These are phyloP conservation scores for Ailurus styani DNA, from an alignment of 2,113 vertebrate genomes.

Conservation along the genomic window DNA sequence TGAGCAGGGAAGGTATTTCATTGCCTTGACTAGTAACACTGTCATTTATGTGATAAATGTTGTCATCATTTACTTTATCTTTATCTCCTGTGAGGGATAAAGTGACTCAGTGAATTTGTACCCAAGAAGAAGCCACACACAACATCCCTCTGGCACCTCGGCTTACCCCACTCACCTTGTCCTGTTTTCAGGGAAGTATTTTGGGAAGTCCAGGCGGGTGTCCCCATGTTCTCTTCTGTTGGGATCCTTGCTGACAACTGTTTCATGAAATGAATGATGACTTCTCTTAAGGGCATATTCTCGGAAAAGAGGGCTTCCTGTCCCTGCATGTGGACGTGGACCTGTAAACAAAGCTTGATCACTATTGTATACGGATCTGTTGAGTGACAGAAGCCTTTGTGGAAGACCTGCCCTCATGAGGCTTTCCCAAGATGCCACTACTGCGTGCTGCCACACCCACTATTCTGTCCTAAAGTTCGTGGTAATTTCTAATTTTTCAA, in stretches of 20 bases:
- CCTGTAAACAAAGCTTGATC: not conserved
- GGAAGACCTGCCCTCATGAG: not conserved
- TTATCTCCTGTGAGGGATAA: not conserved
- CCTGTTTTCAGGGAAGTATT: not conserved
- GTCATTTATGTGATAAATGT: not conserved
- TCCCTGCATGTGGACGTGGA: slow-evolving; percentile 30
- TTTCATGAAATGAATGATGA: not conserved
- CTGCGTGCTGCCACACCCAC: not conserved
- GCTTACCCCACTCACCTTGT: not conserved
- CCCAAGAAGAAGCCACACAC: not conserved
- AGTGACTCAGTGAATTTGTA: not conserved
- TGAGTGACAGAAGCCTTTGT: not conserved
- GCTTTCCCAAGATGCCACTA: not conserved
- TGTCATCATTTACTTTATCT: not conserved
- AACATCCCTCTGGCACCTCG: no score
- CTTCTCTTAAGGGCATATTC: slow-evolving; percentile 50
- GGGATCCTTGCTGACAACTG: not conserved
- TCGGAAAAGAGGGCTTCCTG: slow-evolving; percentile 52
- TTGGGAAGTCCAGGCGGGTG: not conserved
- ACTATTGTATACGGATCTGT: not conserved
- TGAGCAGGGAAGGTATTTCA: not conserved
- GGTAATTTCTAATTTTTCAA: not conserved
- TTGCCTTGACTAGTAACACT: no score
- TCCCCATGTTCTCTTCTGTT: not conserved
- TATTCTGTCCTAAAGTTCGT: not conserved